Evolutionary conservation across 2,888 invertebrate species (phyloP).

Genomic region (Eilema caniola): DNA sequence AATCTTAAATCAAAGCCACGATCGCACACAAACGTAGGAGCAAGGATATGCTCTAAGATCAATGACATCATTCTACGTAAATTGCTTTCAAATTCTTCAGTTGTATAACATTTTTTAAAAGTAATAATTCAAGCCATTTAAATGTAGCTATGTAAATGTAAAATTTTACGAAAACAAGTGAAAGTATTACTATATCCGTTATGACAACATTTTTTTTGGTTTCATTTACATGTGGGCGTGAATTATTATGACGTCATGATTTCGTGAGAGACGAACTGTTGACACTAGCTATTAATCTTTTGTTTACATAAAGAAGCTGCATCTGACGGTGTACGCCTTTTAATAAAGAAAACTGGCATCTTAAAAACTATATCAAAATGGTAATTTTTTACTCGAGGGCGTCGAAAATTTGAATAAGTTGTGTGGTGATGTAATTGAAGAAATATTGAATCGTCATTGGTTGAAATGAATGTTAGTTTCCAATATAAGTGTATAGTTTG

Average conservation of each 20-base stretch:
- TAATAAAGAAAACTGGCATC: background rate
- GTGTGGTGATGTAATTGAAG: background rate
- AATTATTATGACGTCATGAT: background rate
- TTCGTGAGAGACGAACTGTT: background rate
- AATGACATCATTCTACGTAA: background rate
- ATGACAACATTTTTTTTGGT: background rate
- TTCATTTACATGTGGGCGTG: background rate
- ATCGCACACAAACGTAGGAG: background rate
- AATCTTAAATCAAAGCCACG: too few relatives aligned
- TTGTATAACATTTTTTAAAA: background rate
- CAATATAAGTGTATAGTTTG: background rate
- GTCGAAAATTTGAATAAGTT: background rate
- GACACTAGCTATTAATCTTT: background rate
- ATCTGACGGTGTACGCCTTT: background rate
- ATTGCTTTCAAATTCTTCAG: background rate
- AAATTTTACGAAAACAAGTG: background rate
- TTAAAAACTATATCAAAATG: background rate
- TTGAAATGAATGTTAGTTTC: background rate
- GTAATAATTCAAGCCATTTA: background rate
- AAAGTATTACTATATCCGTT: slow-evolving; percentile 13
- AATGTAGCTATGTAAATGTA: background rate
- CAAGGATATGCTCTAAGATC: background rate
- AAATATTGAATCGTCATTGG: background rate
- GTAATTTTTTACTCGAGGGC: background rate
- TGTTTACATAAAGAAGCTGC: background rate